Conservation (phyloP, 1,140 invertebrate genomes). For the Zaprionus ghesquierei region DNA sequence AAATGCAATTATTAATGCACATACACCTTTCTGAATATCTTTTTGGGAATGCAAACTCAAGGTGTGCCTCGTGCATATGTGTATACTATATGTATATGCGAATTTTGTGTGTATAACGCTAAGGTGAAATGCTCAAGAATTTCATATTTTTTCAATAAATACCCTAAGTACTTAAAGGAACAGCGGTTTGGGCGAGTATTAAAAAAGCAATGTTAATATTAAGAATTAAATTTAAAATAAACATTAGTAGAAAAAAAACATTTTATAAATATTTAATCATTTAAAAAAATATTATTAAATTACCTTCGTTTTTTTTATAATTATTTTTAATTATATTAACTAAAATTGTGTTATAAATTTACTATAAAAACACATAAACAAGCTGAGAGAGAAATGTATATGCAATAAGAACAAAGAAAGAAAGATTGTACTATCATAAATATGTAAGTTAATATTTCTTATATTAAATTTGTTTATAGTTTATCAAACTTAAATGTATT, state of each 20-base stretch:
- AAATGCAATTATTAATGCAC: conserved; percentile 68
- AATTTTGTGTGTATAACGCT: background rate
- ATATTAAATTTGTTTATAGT: background rate
- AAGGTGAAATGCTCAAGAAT: conserved; percentile 13
- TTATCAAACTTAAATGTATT: background rate
- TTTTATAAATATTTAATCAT: too few species aligned
- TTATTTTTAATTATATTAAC: too few species aligned
- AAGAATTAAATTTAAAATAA: background rate
- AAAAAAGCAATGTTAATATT: background rate
- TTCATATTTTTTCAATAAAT: conserved; percentile 18
- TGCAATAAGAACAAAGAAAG: background rate
- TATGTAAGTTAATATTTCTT: background rate
- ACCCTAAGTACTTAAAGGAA: background rate
- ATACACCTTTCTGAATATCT: conserved; percentile 41
- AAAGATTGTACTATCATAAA: background rate
- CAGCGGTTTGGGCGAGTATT: background rate
- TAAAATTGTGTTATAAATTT: too few species aligned
- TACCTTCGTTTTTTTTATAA: too few species aligned
- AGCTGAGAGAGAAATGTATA: too few species aligned
- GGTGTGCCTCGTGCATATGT: conserved; percentile 35
- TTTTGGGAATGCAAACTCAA: conserved; percentile 40
- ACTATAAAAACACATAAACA: too few species aligned
- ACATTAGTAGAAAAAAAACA: too few species aligned
- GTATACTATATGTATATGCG: background rate
- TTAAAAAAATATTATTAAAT: too few species aligned